phyloP scores from a whole-genome alignment of 2,113 vertebrate genomes.

The Drymodes brunneopygia region DNA sequence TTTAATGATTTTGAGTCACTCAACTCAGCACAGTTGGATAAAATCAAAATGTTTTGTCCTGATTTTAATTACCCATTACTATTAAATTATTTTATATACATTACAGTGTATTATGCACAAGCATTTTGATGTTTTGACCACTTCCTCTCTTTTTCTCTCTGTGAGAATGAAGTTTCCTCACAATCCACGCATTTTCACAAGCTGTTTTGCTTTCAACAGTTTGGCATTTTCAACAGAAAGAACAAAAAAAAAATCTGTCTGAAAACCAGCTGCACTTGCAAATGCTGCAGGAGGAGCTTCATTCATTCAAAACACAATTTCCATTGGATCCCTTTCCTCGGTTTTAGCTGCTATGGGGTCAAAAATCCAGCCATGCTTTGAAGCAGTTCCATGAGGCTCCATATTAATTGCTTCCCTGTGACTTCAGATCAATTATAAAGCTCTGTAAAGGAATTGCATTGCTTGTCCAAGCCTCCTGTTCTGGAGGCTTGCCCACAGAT shows the following conservation, averaged over 20 bases:
- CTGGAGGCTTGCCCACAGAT: background rate
- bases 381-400: background rate
- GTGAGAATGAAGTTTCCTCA: slow-evolving; percentile 41
- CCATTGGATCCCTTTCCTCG: background rate
- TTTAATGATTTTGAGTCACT: slow-evolving; percentile 45
- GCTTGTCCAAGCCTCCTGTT: background rate
- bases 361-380: slow-evolving; percentile 21
- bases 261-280: slow-evolving; percentile 61
- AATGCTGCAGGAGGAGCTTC: slow-evolving; percentile 9
- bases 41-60: slow-evolving; percentile 59
- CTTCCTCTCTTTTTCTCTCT: slow-evolving; percentile 48
- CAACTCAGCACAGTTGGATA: slow-evolving; percentile 19
- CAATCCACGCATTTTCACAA: slow-evolving; percentile 42
- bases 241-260: background rate
- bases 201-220: slow-evolving; percentile 58
- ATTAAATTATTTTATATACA: slow-evolving; percentile 63
- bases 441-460: background rate
- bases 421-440: slow-evolving; percentile 11
- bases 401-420: background rate
- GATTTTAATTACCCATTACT: slow-evolving; percentile 66
- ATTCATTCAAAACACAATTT: slow-evolving; percentile 33
- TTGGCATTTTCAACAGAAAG: slow-evolving; percentile 42
- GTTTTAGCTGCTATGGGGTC: background rate
- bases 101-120: slow-evolving; percentile 45
- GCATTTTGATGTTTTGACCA: slow-evolving; percentile 64